phyloP scores from a whole-genome alignment of 2,888 invertebrate genomes.

The Eubasilissa splendida region DNA sequence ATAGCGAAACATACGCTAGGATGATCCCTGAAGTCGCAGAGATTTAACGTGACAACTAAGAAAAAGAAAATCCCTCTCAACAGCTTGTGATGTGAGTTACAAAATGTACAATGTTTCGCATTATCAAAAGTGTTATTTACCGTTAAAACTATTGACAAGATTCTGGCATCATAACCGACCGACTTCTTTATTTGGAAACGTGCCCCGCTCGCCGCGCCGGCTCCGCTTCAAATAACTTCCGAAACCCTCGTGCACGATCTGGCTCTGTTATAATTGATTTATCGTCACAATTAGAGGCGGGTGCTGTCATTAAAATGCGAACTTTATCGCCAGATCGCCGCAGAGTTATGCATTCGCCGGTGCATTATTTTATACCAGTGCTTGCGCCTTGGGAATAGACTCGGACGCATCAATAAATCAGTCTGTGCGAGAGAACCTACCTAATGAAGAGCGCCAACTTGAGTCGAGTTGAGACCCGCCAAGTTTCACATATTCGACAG shows the following conservation, averaged over 20 bases:
- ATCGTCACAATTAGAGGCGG: slow-evolving; percentile 45
- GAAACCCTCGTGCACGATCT: slow-evolving; percentile 30
- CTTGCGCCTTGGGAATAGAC: slow-evolving; percentile 43
- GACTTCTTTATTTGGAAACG: slow-evolving; percentile 34
- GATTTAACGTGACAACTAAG: no score
- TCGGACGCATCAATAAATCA: slow-evolving; percentile 41
- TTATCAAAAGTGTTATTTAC: background rate
- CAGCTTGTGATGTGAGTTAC: no score
- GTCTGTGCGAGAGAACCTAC: slow-evolving; percentile 23
- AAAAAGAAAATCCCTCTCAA: no score
- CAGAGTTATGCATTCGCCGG: slow-evolving; percentile 44
- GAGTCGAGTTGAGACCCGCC: background rate
- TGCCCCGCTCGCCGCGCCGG: slow-evolving; percentile 8
- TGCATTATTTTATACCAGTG: slow-evolving; percentile 40
- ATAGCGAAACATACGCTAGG: no score
- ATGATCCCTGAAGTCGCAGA: no score
- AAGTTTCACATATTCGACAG: slow-evolving; percentile 17
- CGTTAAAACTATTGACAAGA: background rate
- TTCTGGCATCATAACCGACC: slow-evolving; percentile 21
- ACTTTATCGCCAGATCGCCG: slow-evolving; percentile 47
- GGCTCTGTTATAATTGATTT: slow-evolving; percentile 44
- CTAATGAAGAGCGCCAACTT: slow-evolving; percentile 13
- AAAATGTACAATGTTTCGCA: no score
- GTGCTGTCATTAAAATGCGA: slow-evolving; percentile 49
- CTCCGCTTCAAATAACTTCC: slow-evolving; percentile 12